phyloP scores from a whole-genome alignment of 1,140 invertebrate species.

The Wiebesia pumilae region DNA sequence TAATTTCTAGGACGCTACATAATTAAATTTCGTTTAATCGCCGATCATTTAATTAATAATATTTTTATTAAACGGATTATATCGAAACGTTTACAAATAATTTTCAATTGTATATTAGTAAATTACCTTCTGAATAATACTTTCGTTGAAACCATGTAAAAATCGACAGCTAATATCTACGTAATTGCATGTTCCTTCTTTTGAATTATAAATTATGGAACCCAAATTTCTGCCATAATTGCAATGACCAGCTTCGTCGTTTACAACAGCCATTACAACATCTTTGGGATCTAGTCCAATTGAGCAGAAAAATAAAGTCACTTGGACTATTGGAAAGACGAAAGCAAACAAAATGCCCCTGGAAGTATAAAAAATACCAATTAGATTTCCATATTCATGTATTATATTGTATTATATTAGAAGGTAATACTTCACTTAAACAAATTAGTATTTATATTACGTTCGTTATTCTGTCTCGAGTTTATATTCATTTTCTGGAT shows the following conservation, averaged over 20 bases:
- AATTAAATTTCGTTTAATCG: too few relatives aligned
- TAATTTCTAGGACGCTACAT: too few relatives aligned
- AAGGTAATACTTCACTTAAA: too few relatives aligned
- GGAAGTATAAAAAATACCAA: conserved; percentile 59
- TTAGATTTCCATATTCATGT: conserved; percentile 29
- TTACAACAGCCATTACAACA: conserved; percentile 84
- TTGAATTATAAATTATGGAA: conserved; percentile 58
- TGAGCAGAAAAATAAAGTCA: conserved; percentile 86
- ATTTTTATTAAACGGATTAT: too few relatives aligned
- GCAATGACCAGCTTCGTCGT: conserved; percentile 79
- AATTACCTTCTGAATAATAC: conserved; percentile 70
- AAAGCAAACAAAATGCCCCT: conserved; percentile 88
- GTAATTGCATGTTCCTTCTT: conserved; percentile 72
- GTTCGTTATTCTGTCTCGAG: too few relatives aligned
- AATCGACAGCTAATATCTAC: conserved; percentile 78
- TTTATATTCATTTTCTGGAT: too few relatives aligned
- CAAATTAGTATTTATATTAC: too few relatives aligned
- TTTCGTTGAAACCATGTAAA: conserved; percentile 73
- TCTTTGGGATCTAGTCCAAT: conserved; percentile 86
- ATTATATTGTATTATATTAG: not conserved
- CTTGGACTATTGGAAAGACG: conserved; percentile 86
- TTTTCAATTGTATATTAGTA: not conserved
- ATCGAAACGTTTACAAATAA: too few relatives aligned
- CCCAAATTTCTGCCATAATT: conserved; percentile 66
- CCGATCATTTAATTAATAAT: too few relatives aligned